phyloP scores from a whole-genome alignment of 2,888 invertebrate species.

The Pachydiplax longipennis region DNA sequence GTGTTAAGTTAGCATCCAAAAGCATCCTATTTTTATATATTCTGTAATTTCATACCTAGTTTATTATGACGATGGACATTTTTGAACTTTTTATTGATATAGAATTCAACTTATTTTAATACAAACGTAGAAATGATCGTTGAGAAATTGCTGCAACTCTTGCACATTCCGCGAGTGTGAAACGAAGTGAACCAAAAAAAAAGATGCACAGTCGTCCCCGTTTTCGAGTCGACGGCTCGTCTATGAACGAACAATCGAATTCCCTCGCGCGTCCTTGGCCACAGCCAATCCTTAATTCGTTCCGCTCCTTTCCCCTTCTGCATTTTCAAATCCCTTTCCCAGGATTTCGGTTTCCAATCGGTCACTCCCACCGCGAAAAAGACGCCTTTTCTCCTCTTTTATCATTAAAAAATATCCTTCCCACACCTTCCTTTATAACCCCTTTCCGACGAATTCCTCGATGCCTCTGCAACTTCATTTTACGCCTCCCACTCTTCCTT shows the following conservation, averaged over 20 bases:
- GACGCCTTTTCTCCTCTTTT: background rate
- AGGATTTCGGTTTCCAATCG: background rate
- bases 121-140: too few relatives aligned
- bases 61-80: too few relatives aligned
- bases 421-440: background rate
- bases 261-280: constrained; percentile 15
- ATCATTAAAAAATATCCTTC: background rate
- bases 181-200: background rate
- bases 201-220: background rate
- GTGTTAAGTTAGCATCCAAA: too few relatives aligned
- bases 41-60: too few relatives aligned
- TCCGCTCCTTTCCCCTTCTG: background rate
- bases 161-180: too few relatives aligned
- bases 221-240: constrained; percentile 3
- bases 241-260: background rate
- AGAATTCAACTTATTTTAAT: too few relatives aligned
- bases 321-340: background rate
- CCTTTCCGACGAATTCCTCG: background rate
- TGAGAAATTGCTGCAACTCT: too few relatives aligned
- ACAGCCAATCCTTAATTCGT: constrained; percentile 12
- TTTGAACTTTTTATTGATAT: too few relatives aligned
- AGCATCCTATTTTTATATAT: too few relatives aligned
- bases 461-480: background rate
- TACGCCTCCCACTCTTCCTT: background rate
- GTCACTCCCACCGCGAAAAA: background rate